Conservation (phyloP, 2,113 vertebrate genomes). For the Tenrec ecaudatus region DNA sequence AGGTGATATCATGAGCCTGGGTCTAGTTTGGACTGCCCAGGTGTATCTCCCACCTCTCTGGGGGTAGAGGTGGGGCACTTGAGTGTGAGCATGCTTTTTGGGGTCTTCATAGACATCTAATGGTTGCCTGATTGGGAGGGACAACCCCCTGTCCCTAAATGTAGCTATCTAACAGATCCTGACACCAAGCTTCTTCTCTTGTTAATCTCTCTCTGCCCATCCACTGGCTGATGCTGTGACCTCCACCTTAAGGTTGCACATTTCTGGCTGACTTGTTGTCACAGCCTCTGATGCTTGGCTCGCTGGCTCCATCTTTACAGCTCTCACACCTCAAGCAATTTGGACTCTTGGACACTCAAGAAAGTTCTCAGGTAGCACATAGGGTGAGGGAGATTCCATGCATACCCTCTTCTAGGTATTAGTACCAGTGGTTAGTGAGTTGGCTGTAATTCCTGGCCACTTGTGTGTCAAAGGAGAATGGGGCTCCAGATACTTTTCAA, state of each 20-base stretch:
- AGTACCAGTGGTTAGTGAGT: not conserved
- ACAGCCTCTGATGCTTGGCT: rapidly evolving
- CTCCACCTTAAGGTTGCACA: not conserved
- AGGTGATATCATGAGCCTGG: too few species aligned
- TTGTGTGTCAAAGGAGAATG: not conserved
- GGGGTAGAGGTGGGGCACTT: too few species aligned
- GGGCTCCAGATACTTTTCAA: not conserved
- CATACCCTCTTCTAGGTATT: not conserved
- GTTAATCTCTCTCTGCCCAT: not conserved
- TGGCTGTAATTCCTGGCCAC: not conserved
- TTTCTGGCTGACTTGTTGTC: too few species aligned
- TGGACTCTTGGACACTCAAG: not conserved
- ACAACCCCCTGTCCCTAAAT: too few species aligned
- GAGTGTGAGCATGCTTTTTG: too few species aligned
- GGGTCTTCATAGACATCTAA: too few species aligned
- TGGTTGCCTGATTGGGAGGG: too few species aligned
- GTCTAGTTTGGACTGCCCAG: too few species aligned
- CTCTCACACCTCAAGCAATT: not conserved
- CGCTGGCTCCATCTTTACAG: not conserved
- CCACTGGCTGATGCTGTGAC: too few species aligned
- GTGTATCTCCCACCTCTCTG: too few species aligned
- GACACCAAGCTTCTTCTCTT: not conserved
- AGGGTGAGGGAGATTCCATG: not conserved
- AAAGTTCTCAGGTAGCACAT: not conserved
- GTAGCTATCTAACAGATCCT: not conserved